Conservation (phyloP, 2,797 vertebrate genomes). For the Bradypodion ventrale region DNA sequence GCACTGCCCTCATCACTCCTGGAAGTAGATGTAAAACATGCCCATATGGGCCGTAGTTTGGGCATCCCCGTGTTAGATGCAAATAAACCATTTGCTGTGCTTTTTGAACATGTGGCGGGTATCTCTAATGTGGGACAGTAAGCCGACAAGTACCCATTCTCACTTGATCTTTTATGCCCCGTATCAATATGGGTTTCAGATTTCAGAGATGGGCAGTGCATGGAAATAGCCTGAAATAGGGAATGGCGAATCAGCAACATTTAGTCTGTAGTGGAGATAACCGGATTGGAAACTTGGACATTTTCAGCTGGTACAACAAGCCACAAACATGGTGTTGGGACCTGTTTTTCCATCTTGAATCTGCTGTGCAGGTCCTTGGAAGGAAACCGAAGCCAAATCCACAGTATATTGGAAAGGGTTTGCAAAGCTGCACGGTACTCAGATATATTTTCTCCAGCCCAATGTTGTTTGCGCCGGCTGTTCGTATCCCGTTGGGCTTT, state of each 20-base stretch:
- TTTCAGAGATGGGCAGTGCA: too few species aligned
- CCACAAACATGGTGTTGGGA: too few species aligned
- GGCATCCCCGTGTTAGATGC: too few species aligned
- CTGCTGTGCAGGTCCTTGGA: background rate
- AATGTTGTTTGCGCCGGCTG: background rate
- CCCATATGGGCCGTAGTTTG: too few species aligned
- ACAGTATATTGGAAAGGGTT: background rate
- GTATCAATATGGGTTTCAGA: background rate
- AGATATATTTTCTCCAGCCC: too few species aligned
- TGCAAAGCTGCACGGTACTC: background rate
- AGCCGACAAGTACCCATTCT: background rate
- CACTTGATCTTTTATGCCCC: too few species aligned
- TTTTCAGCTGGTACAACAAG: background rate
- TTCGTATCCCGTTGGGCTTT: background rate
- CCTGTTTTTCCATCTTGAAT: background rate
- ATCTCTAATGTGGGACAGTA: background rate
- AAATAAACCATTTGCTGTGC: too few species aligned
- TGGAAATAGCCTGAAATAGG: background rate
- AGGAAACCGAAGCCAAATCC: background rate
- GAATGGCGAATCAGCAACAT: background rate
- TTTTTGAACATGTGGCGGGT: background rate
- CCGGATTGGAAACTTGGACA: background rate
- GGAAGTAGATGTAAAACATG: too few species aligned
- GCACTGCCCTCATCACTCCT: too few species aligned
- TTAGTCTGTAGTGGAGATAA: background rate